phyloP scores from a whole-genome alignment of 2,797 vertebrate genomes.

The Telmatherina bonti region DNA sequence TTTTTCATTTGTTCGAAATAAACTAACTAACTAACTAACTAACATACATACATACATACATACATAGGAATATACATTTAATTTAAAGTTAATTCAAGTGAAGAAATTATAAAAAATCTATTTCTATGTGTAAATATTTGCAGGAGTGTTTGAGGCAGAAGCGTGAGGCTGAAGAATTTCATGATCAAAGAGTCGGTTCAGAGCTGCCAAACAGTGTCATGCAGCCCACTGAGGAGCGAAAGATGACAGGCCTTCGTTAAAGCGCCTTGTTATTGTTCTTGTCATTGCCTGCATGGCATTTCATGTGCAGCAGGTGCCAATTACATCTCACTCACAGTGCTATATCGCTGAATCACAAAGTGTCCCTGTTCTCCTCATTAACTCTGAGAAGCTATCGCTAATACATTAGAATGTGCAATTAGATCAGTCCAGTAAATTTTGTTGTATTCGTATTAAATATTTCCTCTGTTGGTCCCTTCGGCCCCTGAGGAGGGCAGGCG shows the following conservation, averaged over 20 bases:
- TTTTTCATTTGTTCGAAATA: too few relatives aligned
- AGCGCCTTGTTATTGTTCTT: conserved; percentile 46
- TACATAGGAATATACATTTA: too few relatives aligned
- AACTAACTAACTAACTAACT: too few relatives aligned
- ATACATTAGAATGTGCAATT: conserved; percentile 19
- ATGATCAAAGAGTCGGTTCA: conserved; percentile 11
- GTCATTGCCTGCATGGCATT: conserved; percentile 40
- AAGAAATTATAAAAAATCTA: too few relatives aligned
- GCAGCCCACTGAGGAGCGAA: conserved; percentile 21
- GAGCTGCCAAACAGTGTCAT: conserved; percentile 23
- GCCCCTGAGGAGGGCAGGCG: background rate
- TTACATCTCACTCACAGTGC: conserved; percentile 42
- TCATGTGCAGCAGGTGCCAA: conserved; percentile 49
- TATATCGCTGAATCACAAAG: conserved; percentile 41
- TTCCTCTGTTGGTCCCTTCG: background rate
- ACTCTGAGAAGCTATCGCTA: conserved; percentile 8
- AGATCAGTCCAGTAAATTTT: conserved; percentile 5
- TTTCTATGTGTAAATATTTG: conserved; percentile 10
- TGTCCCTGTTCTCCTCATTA: conserved; percentile 1
- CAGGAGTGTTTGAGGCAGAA: conserved; percentile 18
- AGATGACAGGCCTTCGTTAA: conserved; percentile 36
- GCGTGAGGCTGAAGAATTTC: conserved; percentile 17
- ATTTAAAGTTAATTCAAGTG: too few relatives aligned
- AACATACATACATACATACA: too few relatives aligned
- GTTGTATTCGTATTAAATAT: conserved; percentile 17